Conservation (phyloP, 2,113 vertebrate genomes). For the Sinosuthora webbiana region DNA sequence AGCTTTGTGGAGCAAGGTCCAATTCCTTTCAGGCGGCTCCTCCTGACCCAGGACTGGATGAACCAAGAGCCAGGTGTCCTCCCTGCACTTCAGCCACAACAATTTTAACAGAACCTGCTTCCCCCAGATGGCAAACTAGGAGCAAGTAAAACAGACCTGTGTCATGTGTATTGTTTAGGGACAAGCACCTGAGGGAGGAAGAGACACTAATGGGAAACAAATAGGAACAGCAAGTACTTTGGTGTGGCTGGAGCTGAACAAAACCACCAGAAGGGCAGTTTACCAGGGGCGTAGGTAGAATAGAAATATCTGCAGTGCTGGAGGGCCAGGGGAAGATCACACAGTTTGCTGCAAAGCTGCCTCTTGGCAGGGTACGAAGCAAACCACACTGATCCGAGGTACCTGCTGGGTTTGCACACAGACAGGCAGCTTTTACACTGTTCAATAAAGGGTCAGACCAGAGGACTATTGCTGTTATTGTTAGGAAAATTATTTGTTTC, state of each 20-base stretch:
- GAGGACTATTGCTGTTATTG: background rate
- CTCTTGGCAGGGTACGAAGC: background rate
- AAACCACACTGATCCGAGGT: background rate
- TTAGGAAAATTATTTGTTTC: slow-evolving; percentile 48
- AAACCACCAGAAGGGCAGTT: background rate
- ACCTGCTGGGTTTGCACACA: background rate
- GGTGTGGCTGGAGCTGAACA: background rate
- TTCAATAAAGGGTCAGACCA: background rate
- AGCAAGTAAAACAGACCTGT: background rate
- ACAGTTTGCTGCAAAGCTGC: background rate
- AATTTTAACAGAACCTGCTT: background rate
- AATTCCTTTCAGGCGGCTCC: accelerated
- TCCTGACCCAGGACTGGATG: background rate
- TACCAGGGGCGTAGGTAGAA: background rate
- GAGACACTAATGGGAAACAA: background rate
- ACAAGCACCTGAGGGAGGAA: background rate
- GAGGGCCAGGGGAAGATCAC: background rate
- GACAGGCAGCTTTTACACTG: background rate
- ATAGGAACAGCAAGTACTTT: background rate
- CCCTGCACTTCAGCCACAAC: background rate
- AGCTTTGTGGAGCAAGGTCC: no score
- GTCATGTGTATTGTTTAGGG: accelerated
- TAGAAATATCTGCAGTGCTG: background rate
- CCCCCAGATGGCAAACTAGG: background rate
- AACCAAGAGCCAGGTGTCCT: background rate